Evolutionary conservation across 2,797 vertebrate genomes (phyloP).

Genomic region (Sparus aurata): DNA sequence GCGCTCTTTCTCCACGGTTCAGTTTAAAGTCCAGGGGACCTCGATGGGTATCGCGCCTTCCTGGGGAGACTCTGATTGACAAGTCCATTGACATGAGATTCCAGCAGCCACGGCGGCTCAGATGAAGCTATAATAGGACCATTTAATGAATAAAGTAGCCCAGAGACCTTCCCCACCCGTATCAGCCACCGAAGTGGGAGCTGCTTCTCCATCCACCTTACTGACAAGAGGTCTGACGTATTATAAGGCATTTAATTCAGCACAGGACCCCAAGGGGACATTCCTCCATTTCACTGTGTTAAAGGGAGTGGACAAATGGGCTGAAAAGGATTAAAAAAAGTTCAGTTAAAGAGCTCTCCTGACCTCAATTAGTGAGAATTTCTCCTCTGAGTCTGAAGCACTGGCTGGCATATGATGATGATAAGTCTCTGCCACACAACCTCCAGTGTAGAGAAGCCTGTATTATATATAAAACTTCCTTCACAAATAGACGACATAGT

Average conservation of each 20-base stretch:
- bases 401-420: constrained; percentile 40
- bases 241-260: constrained; percentile 79
- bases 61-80: constrained; percentile 68
- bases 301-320: constrained; percentile 62
- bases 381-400: constrained; percentile 58
- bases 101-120: constrained; percentile 32
- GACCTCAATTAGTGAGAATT: constrained; percentile 80
- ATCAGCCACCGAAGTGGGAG: constrained; percentile 48
- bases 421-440: constrained; percentile 37
- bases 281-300: constrained; percentile 75
- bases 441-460: constrained; percentile 8
- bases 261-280: constrained; percentile 62
- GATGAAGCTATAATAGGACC: constrained; percentile 63
- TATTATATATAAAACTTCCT: constrained; percentile 34
- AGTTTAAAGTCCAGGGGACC: constrained; percentile 31
- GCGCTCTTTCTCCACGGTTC: constrained; percentile 7
- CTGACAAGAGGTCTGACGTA: constrained; percentile 67
- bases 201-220: constrained; percentile 39
- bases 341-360: constrained; percentile 62
- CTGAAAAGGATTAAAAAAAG: constrained; percentile 68
- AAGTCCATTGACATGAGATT: constrained; percentile 65
- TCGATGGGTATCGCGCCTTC: constrained; percentile 48
- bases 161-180: constrained; percentile 48
- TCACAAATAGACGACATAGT: constrained; percentile 44
- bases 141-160: constrained; percentile 71